Evolutionary conservation across 1,140 invertebrate genomes (phyloP).

Genomic region (Halyomorpha halys): DNA sequence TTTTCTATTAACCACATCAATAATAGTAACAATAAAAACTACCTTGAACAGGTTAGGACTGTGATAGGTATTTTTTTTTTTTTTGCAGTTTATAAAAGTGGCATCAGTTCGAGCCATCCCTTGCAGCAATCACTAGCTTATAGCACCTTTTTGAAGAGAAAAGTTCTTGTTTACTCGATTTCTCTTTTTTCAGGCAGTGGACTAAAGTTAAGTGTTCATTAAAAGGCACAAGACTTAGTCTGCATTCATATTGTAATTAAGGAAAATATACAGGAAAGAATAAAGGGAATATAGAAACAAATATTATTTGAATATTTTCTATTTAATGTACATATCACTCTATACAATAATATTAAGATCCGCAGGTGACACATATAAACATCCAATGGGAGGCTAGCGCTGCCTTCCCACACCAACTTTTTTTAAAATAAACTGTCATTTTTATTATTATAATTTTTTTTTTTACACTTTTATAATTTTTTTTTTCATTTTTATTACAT

Average conservation of each 20-base stretch:
- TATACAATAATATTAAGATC: constrained; percentile 23
- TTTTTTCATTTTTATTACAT: not conserved
- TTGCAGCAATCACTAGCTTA: no score
- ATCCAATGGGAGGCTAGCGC: constrained; percentile 22
- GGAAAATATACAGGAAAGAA: not conserved
- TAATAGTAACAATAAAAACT: no score
- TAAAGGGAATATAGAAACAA: not conserved
- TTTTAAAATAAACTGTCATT: constrained; percentile 25
- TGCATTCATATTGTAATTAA: not conserved
- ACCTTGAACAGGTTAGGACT: no score
- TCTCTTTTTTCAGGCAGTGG: no score
- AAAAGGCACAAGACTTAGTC: no score
- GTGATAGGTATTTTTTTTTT: no score
- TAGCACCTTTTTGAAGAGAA: no score
- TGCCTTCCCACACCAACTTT: constrained; percentile 24
- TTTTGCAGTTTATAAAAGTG: no score
- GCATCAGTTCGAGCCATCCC: no score
- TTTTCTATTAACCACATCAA: no score
- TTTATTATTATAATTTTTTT: not conserved
- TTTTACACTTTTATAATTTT: not conserved
- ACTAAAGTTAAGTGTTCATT: no score
- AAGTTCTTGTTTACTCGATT: no score
- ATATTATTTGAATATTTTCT: constrained; percentile 6
- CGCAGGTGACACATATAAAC: constrained; percentile 26
- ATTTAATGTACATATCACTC: constrained; percentile 25